Evolutionary conservation across 2,113 vertebrate genomes (phyloP).

Genomic region (Dolichallabes microphthalmus): DNA sequence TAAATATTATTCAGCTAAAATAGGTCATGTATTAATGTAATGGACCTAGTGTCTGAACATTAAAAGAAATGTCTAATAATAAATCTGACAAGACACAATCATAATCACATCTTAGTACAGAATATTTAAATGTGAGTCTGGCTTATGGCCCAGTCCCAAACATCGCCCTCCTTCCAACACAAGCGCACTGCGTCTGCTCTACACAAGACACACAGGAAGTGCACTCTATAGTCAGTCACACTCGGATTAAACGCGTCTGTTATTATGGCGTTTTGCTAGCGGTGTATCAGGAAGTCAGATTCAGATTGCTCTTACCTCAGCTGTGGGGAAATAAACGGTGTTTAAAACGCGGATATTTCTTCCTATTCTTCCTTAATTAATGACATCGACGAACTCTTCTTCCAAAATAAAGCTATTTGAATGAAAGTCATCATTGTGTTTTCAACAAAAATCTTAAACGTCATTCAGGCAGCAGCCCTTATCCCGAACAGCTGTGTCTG

Average conservation of each 20-base stretch:
- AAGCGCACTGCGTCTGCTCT: not conserved
- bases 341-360: not conserved
- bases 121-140: not conserved
- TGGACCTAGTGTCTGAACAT: not conserved
- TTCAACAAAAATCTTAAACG: conserved; percentile 32
- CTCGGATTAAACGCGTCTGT: not conserved
- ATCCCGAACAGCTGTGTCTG: not conserved
- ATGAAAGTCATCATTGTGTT: conserved; percentile 28
- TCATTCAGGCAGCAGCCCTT: conserved; percentile 26
- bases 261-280: not conserved
- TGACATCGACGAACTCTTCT: too few relatives aligned
- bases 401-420: conserved; percentile 1
- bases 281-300: conserved; percentile 23
- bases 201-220: not conserved
- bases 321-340: not conserved
- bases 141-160: conserved; percentile 6
- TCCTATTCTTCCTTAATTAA: not conserved
- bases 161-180: not conserved
- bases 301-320: conserved; percentile 40
- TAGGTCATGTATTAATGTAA: not conserved
- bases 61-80: not conserved
- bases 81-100: not conserved
- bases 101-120: not conserved
- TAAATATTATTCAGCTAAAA: not conserved
- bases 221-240: not conserved